phyloP scores from a whole-genome alignment of 1,140 invertebrate species.

The Anastrepha obliqua region DNA sequence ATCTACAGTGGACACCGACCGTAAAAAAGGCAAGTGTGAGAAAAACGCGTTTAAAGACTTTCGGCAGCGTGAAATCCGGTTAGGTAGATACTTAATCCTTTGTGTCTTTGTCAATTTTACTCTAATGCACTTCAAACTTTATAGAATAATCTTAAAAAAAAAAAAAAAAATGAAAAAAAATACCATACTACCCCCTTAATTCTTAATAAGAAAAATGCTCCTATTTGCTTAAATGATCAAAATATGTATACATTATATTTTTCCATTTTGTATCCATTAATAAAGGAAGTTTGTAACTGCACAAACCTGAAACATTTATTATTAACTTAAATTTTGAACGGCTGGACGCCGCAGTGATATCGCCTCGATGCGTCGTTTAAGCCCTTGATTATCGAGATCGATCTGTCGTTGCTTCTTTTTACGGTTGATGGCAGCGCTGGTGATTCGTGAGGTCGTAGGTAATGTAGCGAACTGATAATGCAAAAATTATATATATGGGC shows the following conservation, averaged over 20 bases:
- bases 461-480: slow-evolving; percentile 45
- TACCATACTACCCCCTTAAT: too few species aligned
- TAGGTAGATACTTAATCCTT: too few species aligned
- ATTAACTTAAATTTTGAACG: slow-evolving; percentile 45
- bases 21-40: too few species aligned
- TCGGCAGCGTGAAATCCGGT: too few species aligned
- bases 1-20: too few species aligned
- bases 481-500: not conserved
- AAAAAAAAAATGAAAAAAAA: too few species aligned
- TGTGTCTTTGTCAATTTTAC: too few species aligned
- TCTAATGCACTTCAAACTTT: too few species aligned
- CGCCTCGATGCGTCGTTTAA: slow-evolving; percentile 70
- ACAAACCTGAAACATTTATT: not conserved
- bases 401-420: slow-evolving; percentile 71
- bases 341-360: slow-evolving; percentile 61
- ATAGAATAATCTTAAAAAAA: too few species aligned
- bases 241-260: slow-evolving; percentile 17
- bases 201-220: not conserved
- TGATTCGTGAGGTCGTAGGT: slow-evolving; percentile 59
- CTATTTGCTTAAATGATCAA: slow-evolving; percentile 15
- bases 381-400: slow-evolving; percentile 70
- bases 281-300: not conserved
- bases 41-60: too few species aligned
- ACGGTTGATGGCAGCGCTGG: slow-evolving; percentile 69
- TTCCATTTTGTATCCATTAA: slow-evolving; percentile 12